Conservation (phyloP, 2,888 invertebrate species). For the Andrena camellia region DNA sequence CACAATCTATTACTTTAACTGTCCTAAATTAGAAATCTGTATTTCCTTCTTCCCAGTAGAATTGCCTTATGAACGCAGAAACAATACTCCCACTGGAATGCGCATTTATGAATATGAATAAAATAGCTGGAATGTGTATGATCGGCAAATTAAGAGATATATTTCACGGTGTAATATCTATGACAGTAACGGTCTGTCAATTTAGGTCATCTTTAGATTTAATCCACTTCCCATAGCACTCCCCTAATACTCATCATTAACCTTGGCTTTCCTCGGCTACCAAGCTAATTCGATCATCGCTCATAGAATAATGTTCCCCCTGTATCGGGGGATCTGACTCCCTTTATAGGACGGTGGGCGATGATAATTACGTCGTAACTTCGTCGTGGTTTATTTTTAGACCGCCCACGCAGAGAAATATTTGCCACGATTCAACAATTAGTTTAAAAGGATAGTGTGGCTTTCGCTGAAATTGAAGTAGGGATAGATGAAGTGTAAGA, state of each 20-base stretch:
- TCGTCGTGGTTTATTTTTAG: not conserved
- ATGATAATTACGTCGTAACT: slow-evolving; percentile 41
- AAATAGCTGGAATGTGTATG: too few relatives aligned
- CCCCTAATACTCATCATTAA: slow-evolving; percentile 67
- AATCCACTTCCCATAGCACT: slow-evolving; percentile 54
- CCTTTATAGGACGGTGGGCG: slow-evolving; percentile 23
- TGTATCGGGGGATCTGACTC: slow-evolving; percentile 49
- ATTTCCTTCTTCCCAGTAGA: too few relatives aligned
- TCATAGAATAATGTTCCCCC: slow-evolving; percentile 62
- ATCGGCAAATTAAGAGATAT: not conserved
- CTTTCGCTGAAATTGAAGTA: not conserved
- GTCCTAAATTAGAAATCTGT: too few relatives aligned
- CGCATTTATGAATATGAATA: too few relatives aligned
- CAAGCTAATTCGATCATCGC: slow-evolving; percentile 70
- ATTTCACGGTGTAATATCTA: not conserved
- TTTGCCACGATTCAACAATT: not conserved
- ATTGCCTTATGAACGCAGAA: too few relatives aligned
- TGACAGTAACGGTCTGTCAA: not conserved
- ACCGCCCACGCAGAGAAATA: not conserved
- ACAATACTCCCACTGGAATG: too few relatives aligned
- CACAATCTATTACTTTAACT: too few relatives aligned
- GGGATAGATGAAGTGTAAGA: too few relatives aligned
- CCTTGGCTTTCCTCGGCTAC: slow-evolving; percentile 71
- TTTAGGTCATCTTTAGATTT: slow-evolving; percentile 37
- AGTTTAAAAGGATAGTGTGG: not conserved